These are phyloP conservation scores for Oegoconia quadripuncta DNA, from an alignment of 2,888 invertebrate genomes.

Conservation along the genomic window DNA sequence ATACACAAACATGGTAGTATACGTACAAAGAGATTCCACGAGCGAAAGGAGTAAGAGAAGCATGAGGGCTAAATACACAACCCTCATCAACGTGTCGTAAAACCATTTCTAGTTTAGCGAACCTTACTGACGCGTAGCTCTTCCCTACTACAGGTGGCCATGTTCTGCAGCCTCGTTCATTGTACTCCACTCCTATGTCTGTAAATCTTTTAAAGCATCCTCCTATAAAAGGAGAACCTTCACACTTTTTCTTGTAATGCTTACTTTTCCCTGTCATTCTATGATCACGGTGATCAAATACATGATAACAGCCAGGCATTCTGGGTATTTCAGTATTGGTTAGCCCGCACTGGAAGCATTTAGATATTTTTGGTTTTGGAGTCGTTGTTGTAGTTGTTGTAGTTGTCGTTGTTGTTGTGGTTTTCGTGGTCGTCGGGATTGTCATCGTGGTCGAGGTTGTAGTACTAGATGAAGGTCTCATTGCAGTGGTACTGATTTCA, in stretches of 20 bases:
- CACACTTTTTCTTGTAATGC: constrained; percentile 17
- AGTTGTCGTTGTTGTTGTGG: neutral
- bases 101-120: constrained; percentile 28
- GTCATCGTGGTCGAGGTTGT: neutral
- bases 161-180: constrained; percentile 43
- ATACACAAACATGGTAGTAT: constrained; percentile 30
- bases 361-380: neutral
- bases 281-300: constrained; percentile 17
- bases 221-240: constrained; percentile 9
- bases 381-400: neutral
- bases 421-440: neutral
- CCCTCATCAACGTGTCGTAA: constrained; percentile 20
- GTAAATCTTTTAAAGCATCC: constrained; percentile 39
- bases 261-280: neutral
- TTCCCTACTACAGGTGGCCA: constrained; percentile 28
- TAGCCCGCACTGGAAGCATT: constrained; percentile 38
- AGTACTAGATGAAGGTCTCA: too few species aligned
- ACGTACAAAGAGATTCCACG: constrained; percentile 25
- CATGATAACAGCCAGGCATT: constrained; percentile 22
- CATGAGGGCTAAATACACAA: constrained; percentile 25
- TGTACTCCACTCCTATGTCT: constrained; percentile 34
- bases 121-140: constrained; percentile 29
- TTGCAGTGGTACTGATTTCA: too few species aligned
- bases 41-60: constrained; percentile 28
- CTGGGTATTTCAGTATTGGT: constrained; percentile 17